Evolutionary conservation across 2,797 vertebrate genomes (phyloP).

Genomic region (Sarcoramphus papa): DNA sequence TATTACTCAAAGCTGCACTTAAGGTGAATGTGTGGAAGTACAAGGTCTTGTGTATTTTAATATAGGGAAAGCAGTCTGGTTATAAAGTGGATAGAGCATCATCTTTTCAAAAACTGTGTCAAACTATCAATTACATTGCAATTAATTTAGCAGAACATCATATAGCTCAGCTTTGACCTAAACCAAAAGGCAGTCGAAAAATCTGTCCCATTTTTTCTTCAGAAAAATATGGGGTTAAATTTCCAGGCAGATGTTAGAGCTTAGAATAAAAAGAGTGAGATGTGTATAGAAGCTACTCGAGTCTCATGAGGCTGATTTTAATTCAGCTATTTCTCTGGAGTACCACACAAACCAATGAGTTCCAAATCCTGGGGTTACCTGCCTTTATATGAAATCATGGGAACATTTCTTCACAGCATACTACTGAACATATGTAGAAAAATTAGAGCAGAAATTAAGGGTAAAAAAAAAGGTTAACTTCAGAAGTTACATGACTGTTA

Average conservation of each 20-base stretch:
- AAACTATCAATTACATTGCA: background rate
- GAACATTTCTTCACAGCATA: constrained; percentile 56
- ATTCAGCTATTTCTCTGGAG: constrained; percentile 67
- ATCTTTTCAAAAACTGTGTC: constrained; percentile 1
- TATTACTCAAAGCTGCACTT: background rate
- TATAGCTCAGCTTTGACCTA: background rate
- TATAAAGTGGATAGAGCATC: background rate
- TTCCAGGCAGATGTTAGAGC: constrained; percentile 48
- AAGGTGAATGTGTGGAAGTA: background rate
- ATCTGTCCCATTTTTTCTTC: background rate
- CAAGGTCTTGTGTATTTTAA: background rate
- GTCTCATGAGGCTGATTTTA: constrained; percentile 68
- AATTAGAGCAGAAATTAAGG: constrained; percentile 71
- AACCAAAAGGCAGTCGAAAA: background rate
- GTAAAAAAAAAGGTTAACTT: constrained; percentile 67
- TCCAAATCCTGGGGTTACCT: constrained; percentile 71
- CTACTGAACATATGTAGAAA: constrained; percentile 56
- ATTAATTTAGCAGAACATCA: background rate
- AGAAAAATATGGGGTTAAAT: constrained; percentile 34
- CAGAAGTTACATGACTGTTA: constrained; percentile 12
- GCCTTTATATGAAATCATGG: constrained; percentile 41
- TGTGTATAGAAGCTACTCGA: constrained; percentile 49
- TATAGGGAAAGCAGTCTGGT: background rate
- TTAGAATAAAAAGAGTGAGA: constrained; percentile 63
- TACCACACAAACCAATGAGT: constrained; percentile 54